Evolutionary conservation across 37 sponge, comb jelly and placozoan genomes (phyloP), one percentile per base, ranked within the genome.

Genomic region (Geodia barretti): DNA sequence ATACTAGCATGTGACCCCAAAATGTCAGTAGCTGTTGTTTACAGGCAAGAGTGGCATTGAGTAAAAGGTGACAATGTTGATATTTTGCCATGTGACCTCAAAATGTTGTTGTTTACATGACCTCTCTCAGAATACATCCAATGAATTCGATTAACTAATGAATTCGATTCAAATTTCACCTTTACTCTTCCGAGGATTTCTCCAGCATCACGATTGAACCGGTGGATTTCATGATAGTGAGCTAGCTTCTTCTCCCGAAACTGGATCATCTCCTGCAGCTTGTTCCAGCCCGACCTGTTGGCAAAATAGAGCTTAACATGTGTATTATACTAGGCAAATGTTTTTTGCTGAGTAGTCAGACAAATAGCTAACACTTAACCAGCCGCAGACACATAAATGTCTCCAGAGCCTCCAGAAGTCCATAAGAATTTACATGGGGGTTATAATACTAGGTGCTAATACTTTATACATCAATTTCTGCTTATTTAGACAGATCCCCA

Each of bases 211-310:
- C 89, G 70, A 82, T 83, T 91, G 79, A 89, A 95, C 84, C 84
- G 86, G 87, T 95, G 95, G 20, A 95, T 90, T 60, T 95, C 95
- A 41, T 85, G 70, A 2, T 92, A 92, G 31, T 87, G 92, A 11
- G 89, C 89, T 37, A 95, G 82, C 60, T 75, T 85, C 86, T 91
- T 95, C 34, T 74, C 69, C 19, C 95, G 70, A 37, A 68, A 41
- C 36, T 88, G 72, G 35, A 91, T 91, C 34, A 83, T 60, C 43
- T 93, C 90, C 64, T 93, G 94, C 23, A 93, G 41, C 2, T 72
- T 31, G 28, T 41, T 68, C 94, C 94, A 93, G 0, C 79, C 82
- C 39, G 81, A 69, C 30, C 91, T 91, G 77, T 28, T 40, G 17
- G 37, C n/a, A n/a, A 11, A 66, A 65, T 9, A 31, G 21, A 8